A percentile compares a stretch with the other conserved stretches of the same genome.
Conservation (phyloP, 1,140 invertebrate genomes). For the Dolichoris vasculosae region DNA sequence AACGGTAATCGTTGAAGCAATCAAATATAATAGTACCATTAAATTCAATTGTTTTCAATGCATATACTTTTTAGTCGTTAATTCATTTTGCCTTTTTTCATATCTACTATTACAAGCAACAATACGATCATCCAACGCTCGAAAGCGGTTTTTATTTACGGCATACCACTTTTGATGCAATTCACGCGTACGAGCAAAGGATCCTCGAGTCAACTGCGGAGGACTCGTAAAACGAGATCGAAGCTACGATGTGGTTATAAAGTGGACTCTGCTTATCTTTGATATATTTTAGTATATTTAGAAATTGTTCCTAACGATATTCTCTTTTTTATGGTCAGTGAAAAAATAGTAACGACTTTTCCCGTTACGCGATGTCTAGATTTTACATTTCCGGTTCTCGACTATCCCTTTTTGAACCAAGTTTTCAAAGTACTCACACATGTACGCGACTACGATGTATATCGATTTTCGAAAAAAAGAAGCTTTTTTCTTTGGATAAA, state of each 20-base stretch:
- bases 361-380: slow-evolving; percentile 16
- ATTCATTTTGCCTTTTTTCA: slow-evolving; percentile 9
- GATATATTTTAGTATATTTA: not conserved
- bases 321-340: not conserved
- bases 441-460: not conserved
- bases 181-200: not conserved
- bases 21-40: slow-evolving; percentile 20
- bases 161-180: not conserved
- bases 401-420: slow-evolving; percentile 30
- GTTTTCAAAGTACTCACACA: not conserved
- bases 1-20: not conserved
- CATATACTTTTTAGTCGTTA: not conserved
- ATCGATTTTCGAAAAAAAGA: slow-evolving; percentile 24
- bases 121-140: slow-evolving; percentile 11
- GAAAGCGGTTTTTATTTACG: slow-evolving; percentile 22
- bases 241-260: not conserved
- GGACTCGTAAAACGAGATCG: not conserved
- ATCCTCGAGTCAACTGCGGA: not conserved
- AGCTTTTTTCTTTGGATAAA: not conserved
- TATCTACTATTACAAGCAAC: slow-evolving; percentile 13
- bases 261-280: not conserved
- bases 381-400: slow-evolving; percentile 30
- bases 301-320: not conserved
- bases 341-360: slow-evolving; percentile 37
- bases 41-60: slow-evolving; percentile 33